Evolutionary conservation across 1,140 invertebrate species (phyloP).

Genomic region (Rhopalosiphum maidis): DNA sequence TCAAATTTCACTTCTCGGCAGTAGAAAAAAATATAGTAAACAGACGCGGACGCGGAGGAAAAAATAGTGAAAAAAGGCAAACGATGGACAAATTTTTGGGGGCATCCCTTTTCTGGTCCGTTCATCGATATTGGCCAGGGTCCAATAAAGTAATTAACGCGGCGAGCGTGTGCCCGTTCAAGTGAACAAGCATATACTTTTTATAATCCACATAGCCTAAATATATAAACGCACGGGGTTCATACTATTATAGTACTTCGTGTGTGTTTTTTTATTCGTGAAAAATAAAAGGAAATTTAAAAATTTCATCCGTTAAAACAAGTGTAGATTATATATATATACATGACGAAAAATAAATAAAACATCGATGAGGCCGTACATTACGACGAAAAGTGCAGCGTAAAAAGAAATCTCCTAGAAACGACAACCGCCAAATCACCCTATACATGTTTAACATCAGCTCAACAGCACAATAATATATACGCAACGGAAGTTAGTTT

Average conservation of each 20-base stretch:
- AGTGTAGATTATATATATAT: neutral
- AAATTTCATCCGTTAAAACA: neutral
- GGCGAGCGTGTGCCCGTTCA: neutral
- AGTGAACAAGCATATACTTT: conserved; percentile 33
- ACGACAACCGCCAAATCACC: neutral
- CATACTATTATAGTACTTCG: too few relatives aligned
- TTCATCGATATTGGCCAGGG: conserved; percentile 34
- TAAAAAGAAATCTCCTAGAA: neutral
- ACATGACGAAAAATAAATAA: neutral
- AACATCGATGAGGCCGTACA: neutral
- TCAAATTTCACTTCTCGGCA: neutral
- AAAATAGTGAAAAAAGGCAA: neutral
- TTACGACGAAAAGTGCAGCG: neutral
- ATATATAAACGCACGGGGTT: neutral
- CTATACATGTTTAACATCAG: neutral
- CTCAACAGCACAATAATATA: neutral
- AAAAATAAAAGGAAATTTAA: neutral
- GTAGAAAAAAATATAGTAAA: neutral
- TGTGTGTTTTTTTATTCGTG: conserved; percentile 29
- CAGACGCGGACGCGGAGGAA: neutral
- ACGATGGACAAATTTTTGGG: neutral
- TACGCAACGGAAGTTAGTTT: neutral
- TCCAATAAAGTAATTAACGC: conserved; percentile 55
- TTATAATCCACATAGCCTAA: neutral
- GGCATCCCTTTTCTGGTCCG: neutral